Evolutionary conservation across 2,888 invertebrate species (phyloP).

Genomic region (Pollenia angustigena): DNA sequence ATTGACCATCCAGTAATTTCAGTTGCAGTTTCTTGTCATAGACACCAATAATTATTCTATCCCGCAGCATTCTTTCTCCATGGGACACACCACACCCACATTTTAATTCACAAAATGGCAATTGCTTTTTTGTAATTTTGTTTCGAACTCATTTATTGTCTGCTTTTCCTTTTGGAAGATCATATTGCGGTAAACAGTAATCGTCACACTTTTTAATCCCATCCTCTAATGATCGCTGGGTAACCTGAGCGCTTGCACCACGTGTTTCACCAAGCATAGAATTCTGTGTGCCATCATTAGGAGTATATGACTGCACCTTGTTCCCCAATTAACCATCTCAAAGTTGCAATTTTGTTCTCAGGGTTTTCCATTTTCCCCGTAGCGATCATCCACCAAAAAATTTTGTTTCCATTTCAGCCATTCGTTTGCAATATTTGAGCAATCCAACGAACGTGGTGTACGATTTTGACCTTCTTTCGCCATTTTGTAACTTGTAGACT

Average conservation of each 20-base stretch:
- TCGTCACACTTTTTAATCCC: neutral
- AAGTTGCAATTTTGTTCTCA: constrained; percentile 36
- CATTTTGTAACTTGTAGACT: too few relatives aligned
- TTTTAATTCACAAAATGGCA: constrained; percentile 60
- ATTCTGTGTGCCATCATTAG: constrained; percentile 21
- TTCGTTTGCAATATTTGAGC: neutral
- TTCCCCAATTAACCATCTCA: constrained; percentile 1
- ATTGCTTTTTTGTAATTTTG: constrained; percentile 62
- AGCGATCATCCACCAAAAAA: neutral
- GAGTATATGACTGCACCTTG: neutral
- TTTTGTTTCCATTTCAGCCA: neutral
- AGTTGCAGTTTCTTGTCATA: too few relatives aligned
- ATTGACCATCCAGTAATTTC: too few relatives aligned
- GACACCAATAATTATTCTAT: constrained; percentile 45
- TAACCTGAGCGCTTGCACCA: too few relatives aligned
- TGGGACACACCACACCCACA: constrained; percentile 56
- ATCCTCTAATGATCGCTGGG: too few relatives aligned
- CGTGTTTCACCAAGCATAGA: constrained; percentile 6
- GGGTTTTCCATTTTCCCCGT: neutral
- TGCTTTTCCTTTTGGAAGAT: constrained; percentile 68
- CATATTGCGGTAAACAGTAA: constrained; percentile 56
- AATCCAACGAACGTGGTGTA: too few relatives aligned
- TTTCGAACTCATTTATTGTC: constrained; percentile 68
- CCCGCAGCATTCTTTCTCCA: constrained; percentile 60
- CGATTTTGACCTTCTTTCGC: too few relatives aligned